Conservation (phyloP, 2,888 invertebrate species). For the Neoitamus cyanurus region DNA sequence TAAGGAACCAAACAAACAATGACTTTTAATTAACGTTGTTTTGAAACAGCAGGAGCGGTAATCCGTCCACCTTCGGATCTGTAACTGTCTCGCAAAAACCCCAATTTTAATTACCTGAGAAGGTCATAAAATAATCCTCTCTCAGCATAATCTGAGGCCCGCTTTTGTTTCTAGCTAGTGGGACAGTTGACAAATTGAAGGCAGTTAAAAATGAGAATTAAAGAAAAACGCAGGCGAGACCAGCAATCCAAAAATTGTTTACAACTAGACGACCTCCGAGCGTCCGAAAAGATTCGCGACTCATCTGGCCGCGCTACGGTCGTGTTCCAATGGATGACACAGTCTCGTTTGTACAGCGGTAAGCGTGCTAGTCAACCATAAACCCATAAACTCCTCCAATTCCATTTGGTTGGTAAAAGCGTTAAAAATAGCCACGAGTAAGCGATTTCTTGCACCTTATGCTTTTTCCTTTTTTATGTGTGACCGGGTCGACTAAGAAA, state of each 20-base stretch:
- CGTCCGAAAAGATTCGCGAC: background rate
- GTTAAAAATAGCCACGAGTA: conserved; percentile 25
- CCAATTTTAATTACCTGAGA: background rate
- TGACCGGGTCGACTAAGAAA: background rate
- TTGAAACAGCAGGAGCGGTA: background rate
- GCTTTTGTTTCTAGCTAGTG: background rate
- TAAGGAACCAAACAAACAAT: background rate
- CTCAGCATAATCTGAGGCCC: background rate
- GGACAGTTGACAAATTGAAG: background rate
- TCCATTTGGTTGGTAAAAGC: conserved; percentile 5
- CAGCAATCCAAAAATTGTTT: conserved; percentile 3
- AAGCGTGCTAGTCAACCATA: background rate
- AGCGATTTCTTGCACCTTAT: conserved; percentile 1
- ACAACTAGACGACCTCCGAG: conserved; percentile 8
- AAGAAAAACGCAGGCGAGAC: background rate
- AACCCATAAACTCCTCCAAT: conserved; percentile 2
- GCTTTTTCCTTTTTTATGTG: background rate
- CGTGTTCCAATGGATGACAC: background rate
- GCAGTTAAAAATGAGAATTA: background rate
- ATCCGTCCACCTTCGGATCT: background rate
- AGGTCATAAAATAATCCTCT: background rate
- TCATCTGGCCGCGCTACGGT: background rate
- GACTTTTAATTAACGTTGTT: background rate
- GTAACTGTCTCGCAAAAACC: background rate
- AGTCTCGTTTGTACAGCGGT: background rate